Percentiles rank a stretch among this genome's conserved stretches.
Evolutionary conservation across 2,888 invertebrate species (phyloP).

Genomic region (Apomyelois bistriatella): DNA sequence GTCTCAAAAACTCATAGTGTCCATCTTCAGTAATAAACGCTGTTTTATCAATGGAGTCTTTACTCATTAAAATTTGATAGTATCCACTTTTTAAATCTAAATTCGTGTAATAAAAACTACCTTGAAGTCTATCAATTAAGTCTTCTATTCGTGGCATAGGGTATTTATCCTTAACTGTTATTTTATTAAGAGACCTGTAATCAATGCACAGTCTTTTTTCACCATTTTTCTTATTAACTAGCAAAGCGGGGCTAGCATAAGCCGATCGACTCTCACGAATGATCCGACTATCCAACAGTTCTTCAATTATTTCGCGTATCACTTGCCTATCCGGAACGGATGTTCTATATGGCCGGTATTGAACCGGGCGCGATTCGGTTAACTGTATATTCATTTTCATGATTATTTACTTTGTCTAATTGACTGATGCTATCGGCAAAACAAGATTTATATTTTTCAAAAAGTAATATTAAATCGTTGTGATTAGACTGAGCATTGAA

Average conservation of each 20-base stretch:
- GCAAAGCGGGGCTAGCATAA: conserved; percentile 12
- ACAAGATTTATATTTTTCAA: neutral
- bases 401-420: conserved; percentile 10
- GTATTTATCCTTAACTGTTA: conserved; percentile 23
- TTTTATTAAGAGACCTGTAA: conserved; percentile 15
- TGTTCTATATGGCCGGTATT: conserved; percentile 20
- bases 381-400: conserved; percentile 15
- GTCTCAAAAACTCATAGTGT: conserved; percentile 19
- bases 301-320: conserved; percentile 16
- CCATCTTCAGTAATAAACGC: conserved; percentile 22
- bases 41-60: conserved; percentile 20
- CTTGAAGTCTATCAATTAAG: conserved; percentile 29
- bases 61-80: conserved; percentile 20
- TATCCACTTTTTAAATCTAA: conserved; percentile 15
- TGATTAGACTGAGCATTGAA: conserved; percentile 18
- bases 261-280: conserved; percentile 16
- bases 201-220: conserved; percentile 19
- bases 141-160: conserved; percentile 46
- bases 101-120: conserved; percentile 12
- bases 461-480: neutral
- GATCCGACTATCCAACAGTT: conserved; percentile 15
- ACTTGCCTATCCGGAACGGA: conserved; percentile 18
- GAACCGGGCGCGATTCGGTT: conserved; percentile 19
- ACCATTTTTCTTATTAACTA: conserved; percentile 15
- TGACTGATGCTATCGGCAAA: neutral